Evolutionary conservation across 2,113 vertebrate genomes (phyloP).

Genomic region (Anser cygnoides): DNA sequence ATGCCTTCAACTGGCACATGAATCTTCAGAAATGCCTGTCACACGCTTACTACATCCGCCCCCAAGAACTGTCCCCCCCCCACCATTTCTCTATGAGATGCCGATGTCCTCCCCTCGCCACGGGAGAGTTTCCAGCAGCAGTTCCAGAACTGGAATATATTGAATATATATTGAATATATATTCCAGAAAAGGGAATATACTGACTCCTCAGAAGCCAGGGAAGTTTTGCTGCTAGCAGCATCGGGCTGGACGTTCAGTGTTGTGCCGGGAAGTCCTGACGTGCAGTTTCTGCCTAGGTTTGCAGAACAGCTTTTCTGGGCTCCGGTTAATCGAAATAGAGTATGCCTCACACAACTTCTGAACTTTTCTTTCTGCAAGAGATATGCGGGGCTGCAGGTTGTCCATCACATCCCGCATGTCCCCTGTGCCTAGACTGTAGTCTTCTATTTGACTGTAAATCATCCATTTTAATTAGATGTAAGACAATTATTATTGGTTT

Average conservation of each 20-base stretch:
- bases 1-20: background rate
- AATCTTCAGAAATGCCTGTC: constrained; percentile 6
- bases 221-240: background rate
- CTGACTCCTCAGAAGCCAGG: background rate
- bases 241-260: background rate
- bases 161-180: too few relatives aligned
- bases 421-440: background rate
- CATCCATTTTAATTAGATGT: constrained; percentile 15
- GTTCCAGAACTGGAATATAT: background rate
- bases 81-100: background rate
- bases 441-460: constrained; percentile 44
- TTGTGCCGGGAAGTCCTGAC: background rate
- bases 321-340: constrained; percentile 2
- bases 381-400: background rate
- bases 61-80: background rate
- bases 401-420: background rate
- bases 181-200: background rate
- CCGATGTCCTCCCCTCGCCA: background rate
- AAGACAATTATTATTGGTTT: constrained; percentile 45
- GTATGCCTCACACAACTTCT: background rate
- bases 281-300: background rate
- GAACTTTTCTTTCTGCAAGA: constrained; percentile 6
- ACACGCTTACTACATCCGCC: fast-evolving
- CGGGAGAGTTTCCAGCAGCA: background rate
- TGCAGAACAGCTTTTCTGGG: background rate